Evolutionary conservation across 2,797 vertebrate species (phyloP).

Genomic region (Phataginus tetradactyla): DNA sequence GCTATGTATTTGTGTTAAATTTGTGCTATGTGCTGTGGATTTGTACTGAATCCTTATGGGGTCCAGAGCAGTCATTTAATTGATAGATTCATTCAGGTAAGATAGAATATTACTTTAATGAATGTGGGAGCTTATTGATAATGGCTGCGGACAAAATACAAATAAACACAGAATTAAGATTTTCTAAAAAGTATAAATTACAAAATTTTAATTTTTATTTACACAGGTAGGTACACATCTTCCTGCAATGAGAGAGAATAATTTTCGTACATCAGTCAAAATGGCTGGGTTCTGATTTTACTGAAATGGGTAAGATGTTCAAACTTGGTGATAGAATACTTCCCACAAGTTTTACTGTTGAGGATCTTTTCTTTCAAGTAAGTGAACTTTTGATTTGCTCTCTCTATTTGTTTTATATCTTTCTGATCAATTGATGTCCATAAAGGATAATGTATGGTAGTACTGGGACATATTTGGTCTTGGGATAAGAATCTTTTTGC

Average conservation of each 20-base stretch:
- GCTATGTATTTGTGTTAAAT: too few species aligned
- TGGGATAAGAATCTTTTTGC: neutral
- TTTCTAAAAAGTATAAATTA: neutral
- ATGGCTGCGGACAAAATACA: neutral
- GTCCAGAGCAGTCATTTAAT: neutral
- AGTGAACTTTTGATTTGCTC: neutral
- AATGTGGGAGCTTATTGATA: neutral
- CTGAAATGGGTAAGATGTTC: conserved; percentile 1
- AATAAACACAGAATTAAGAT: neutral
- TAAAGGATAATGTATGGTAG: neutral
- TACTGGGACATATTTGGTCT: neutral
- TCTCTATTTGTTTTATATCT: neutral
- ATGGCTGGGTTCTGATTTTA: neutral
- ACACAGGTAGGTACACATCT: neutral
- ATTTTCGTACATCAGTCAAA: neutral
- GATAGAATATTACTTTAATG: neutral
- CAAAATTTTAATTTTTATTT: neutral
- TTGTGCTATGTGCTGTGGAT: neutral
- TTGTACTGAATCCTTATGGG: neutral
- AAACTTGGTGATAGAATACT: neutral
- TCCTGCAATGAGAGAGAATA: neutral
- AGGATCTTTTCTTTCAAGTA: neutral
- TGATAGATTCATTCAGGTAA: neutral
- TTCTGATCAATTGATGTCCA: neutral
- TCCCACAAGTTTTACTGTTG: neutral